A percentile compares a stretch with the other conserved stretches of the same genome.
Evolutionary conservation across 64 coral and sea anemone genomes (phyloP).

Genomic region (Pachyseris speciosa): DNA sequence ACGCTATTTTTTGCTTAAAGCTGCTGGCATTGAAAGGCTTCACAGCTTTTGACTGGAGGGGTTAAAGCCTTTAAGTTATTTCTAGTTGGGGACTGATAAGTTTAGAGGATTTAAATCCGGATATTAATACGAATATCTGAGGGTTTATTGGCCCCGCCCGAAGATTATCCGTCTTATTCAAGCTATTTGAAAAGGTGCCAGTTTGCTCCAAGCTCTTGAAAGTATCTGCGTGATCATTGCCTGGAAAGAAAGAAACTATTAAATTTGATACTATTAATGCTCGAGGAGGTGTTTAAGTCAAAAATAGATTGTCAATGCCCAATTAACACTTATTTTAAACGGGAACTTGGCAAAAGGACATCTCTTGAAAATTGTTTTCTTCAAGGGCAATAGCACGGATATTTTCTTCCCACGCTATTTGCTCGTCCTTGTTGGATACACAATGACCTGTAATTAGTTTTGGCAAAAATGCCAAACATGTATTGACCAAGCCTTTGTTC

Average conservation of each 20-base stretch:
- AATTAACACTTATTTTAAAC: constrained; percentile 34
- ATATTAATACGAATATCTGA: background rate
- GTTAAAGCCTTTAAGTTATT: background rate
- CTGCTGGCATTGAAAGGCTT: background rate
- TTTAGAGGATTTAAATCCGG: background rate
- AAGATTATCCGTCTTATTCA: background rate
- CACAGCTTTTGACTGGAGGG: background rate
- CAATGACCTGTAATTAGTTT: background rate
- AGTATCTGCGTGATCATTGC: constrained; percentile 39
- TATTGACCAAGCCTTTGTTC: background rate
- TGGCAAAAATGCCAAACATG: background rate
- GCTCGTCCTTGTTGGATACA: background rate
- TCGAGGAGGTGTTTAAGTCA: background rate
- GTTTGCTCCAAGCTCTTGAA: background rate
- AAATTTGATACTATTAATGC: constrained; percentile 31
- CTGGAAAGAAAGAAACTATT: background rate
- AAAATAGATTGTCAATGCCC: constrained; percentile 43
- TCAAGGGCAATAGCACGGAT: background rate
- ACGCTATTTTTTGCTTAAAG: background rate
- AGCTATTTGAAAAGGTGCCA: constrained; percentile 21
- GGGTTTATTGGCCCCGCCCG: background rate
- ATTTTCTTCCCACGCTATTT: background rate
- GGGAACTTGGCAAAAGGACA: background rate
- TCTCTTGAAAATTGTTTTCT: background rate
- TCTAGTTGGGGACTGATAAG: background rate